A percentile compares a stretch with the other conserved stretches of the same genome.
These are phyloP conservation scores for Morpho deidamia DNA, from an alignment of 2,888 invertebrate species.

Conservation along the genomic window DNA sequence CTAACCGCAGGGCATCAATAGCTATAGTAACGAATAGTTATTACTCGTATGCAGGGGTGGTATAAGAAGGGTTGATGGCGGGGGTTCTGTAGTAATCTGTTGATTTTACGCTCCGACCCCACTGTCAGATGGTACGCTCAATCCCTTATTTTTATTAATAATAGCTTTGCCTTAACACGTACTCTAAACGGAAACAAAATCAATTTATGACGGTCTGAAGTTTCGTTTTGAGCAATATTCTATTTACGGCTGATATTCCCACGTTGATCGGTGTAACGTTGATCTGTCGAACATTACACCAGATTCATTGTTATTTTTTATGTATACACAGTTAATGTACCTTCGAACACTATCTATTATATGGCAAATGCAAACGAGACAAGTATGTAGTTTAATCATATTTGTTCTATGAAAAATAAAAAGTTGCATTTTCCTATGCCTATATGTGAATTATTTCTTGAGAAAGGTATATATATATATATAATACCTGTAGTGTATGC, in stretches of 20 bases:
- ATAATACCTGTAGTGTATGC: too few species aligned
- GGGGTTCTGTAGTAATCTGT: slow-evolving; percentile 70
- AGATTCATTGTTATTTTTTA: not conserved
- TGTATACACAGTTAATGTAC: too few species aligned
- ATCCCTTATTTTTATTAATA: slow-evolving; percentile 62
- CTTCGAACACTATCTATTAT: too few species aligned
- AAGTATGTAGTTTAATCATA: too few species aligned
- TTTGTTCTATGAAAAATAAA: too few species aligned
- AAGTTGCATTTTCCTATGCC: too few species aligned
- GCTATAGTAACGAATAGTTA: slow-evolving; percentile 68
- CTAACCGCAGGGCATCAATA: slow-evolving; percentile 63
- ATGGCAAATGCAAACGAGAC: too few species aligned
- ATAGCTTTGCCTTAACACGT: slow-evolving; percentile 66
- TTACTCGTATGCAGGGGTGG: slow-evolving; percentile 56
- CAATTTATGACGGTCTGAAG: slow-evolving; percentile 38
- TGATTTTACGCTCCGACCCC: slow-evolving; percentile 68
- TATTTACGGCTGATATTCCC: slow-evolving; percentile 15
- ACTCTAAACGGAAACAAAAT: slow-evolving; percentile 48
- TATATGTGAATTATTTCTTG: too few species aligned
- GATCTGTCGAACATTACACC: not conserved
- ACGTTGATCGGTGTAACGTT: slow-evolving; percentile 5
- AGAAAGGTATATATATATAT: too few species aligned
- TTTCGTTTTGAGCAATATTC: slow-evolving; percentile 31
- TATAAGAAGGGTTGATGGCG: slow-evolving; percentile 41
- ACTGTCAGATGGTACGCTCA: slow-evolving; percentile 41